Percentiles rank a stretch among this genome's conserved stretches.
These are phyloP conservation scores for Hypocryptadius cinnamomeus DNA, from an alignment of 2,113 vertebrate genomes.

Conservation along the genomic window DNA sequence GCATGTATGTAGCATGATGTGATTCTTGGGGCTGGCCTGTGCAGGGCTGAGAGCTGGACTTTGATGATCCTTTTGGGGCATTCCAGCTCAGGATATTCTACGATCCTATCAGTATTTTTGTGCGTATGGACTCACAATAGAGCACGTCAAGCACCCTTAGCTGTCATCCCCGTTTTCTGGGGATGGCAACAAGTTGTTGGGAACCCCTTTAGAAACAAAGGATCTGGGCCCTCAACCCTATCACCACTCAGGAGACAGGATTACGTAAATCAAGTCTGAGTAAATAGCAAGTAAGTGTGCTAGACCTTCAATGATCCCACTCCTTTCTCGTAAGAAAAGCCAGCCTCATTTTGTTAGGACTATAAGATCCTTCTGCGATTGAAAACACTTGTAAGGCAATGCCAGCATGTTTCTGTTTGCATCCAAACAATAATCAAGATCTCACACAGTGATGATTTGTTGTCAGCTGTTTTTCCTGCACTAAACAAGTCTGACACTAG, in stretches of 20 bases:
- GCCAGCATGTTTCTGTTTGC: constrained; percentile 36
- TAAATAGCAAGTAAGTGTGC: background rate
- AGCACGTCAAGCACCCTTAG: fast-evolving
- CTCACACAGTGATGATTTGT: constrained; percentile 46
- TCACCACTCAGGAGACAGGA: background rate
- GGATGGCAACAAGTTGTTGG: background rate
- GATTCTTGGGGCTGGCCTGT: background rate
- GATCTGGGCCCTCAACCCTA: background rate
- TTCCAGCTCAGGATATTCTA: background rate
- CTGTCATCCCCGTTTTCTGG: background rate
- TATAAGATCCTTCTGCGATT: background rate
- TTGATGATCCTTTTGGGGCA: fast-evolving
- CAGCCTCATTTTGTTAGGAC: background rate
- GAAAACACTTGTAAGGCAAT: constrained; percentile 7
- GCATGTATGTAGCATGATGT: background rate
- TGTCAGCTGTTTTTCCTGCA: constrained; percentile 43
- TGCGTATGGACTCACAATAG: background rate
- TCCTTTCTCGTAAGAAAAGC: background rate
- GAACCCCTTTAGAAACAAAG: background rate
- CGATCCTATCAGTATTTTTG: background rate
- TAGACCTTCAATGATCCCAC: background rate
- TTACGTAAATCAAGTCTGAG: background rate
- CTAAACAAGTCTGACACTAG: constrained; percentile 44
- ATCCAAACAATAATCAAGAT: constrained; percentile 59
- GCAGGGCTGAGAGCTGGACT: background rate